phyloP scores from a whole-genome alignment of 2,888 invertebrate species.

The Rhimphoctona megacephalus region DNA sequence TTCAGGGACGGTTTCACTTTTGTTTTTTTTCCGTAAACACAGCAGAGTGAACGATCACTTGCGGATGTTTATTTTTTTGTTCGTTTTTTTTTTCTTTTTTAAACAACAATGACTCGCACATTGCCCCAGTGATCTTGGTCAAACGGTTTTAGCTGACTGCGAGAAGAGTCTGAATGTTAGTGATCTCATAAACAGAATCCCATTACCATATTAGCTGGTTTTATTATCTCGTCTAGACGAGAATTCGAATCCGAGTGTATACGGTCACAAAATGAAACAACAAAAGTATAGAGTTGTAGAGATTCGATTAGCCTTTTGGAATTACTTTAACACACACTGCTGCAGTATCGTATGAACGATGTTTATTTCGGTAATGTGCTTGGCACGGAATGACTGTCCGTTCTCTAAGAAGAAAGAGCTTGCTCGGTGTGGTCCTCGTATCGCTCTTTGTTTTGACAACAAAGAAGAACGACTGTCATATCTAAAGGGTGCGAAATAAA shows the following conservation, averaged over 20 bases:
- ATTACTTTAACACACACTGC: slow-evolving; percentile 14
- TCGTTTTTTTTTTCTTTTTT: neutral
- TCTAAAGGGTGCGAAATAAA: neutral
- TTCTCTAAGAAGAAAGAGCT: neutral
- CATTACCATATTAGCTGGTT: slow-evolving; percentile 24
- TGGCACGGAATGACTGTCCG: neutral
- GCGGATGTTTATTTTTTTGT: neutral
- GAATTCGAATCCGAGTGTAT: slow-evolving; percentile 21
- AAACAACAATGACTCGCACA: neutral
- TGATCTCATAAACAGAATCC: slow-evolving; percentile 31
- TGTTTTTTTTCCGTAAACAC: neutral
- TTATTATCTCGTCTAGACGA: slow-evolving; percentile 53
- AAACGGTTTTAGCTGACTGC: neutral
- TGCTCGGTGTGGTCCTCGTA: slow-evolving; percentile 47
- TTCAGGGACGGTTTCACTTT: neutral
- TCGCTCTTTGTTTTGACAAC: slow-evolving; percentile 53
- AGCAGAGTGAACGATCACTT: neutral
- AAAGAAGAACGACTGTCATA: neutral
- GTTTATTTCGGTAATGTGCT: neutral
- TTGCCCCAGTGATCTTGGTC: neutral
- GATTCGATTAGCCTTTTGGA: slow-evolving; percentile 3
- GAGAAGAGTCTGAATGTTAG: neutral
- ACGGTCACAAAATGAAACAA: neutral
- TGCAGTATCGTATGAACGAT: slow-evolving; percentile 4
- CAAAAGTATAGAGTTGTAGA: neutral